phyloP scores from a whole-genome alignment of 2,797 vertebrate genomes.

The Sorex maritimensis region DNA sequence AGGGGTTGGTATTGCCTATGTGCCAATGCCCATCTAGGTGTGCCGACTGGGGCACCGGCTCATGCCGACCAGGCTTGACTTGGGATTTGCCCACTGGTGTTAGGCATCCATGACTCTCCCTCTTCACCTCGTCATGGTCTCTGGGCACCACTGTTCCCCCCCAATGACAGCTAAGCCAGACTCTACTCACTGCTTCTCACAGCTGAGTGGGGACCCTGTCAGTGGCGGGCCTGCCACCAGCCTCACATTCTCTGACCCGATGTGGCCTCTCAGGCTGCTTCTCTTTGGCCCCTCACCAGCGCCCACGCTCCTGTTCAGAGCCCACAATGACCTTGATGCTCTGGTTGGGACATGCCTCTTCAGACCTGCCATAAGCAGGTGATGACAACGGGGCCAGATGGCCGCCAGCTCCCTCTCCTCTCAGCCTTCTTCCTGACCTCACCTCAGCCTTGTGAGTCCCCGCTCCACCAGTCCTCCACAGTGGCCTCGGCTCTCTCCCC shows the following conservation, averaged over 20 bases:
- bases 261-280: not conserved
- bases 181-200: not conserved
- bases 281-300: not conserved
- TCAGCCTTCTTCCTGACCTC: not conserved
- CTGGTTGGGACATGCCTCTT: not conserved
- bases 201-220: not conserved
- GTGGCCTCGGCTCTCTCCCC: too few species aligned
- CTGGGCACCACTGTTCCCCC: not conserved
- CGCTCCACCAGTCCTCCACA: not conserved
- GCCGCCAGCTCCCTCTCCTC: not conserved
- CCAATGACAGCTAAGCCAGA: not conserved
- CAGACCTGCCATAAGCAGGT: too few species aligned
- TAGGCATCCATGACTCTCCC: too few species aligned
- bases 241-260: not conserved
- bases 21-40: not conserved
- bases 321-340: not conserved
- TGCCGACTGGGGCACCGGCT: not conserved
- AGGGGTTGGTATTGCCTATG: too few species aligned
- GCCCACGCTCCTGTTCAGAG: not conserved
- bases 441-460: not conserved
- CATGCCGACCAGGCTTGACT: too few species aligned
- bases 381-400: not conserved
- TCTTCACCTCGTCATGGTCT: too few species aligned
- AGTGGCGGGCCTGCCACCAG: not conserved
- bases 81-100: too few species aligned